Evolutionary conservation across 1,140 invertebrate genomes (phyloP).

Genomic region (Alviniconcha marisindica): DNA sequence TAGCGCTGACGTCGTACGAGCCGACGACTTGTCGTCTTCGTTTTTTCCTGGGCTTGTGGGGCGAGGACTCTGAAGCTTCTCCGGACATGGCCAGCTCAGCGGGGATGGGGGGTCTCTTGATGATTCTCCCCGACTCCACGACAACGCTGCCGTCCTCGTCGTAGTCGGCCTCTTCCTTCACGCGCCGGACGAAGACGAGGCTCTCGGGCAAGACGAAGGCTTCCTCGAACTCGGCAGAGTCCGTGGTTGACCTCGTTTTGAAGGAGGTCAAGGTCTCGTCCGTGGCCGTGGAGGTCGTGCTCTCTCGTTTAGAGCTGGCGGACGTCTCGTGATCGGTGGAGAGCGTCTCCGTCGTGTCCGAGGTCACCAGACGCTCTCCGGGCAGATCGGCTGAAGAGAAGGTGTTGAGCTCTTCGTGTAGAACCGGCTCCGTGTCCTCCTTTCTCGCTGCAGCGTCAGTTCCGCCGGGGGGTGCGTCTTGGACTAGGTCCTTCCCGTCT

Average conservation of each 20-base stretch:
- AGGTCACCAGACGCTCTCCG: not conserved
- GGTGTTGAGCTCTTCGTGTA: slow-evolving; percentile 18
- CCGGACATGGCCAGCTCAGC: not conserved
- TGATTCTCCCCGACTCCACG: slow-evolving; percentile 4
- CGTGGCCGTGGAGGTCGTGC: slow-evolving; percentile 26
- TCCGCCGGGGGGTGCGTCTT: no score
- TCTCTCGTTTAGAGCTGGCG: slow-evolving; percentile 31
- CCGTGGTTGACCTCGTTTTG: slow-evolving; percentile 37
- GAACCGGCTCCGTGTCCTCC: not conserved
- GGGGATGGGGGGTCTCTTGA: slow-evolving; percentile 7
- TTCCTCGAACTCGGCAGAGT: slow-evolving; percentile 34
- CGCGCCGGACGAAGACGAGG: slow-evolving; percentile 32
- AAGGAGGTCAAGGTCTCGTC: slow-evolving; percentile 39
- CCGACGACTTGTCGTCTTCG: not conserved
- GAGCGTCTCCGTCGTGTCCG: slow-evolving; percentile 22
- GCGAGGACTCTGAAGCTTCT: not conserved
- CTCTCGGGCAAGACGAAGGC: slow-evolving; percentile 24
- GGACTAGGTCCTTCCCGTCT: no score
- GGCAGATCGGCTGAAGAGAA: not conserved
- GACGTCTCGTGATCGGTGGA: slow-evolving; percentile 30
- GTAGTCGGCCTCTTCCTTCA: not conserved
- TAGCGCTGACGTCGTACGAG: slow-evolving; percentile 2
- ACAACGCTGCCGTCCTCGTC: not conserved
- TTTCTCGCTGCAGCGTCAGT: no score
- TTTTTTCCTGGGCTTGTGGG: not conserved